Percentiles rank a stretch among this genome's conserved stretches.
phyloP scores from a whole-genome alignment of 2,797 vertebrate species.

The Sternarchorhynchus goeldii region DNA sequence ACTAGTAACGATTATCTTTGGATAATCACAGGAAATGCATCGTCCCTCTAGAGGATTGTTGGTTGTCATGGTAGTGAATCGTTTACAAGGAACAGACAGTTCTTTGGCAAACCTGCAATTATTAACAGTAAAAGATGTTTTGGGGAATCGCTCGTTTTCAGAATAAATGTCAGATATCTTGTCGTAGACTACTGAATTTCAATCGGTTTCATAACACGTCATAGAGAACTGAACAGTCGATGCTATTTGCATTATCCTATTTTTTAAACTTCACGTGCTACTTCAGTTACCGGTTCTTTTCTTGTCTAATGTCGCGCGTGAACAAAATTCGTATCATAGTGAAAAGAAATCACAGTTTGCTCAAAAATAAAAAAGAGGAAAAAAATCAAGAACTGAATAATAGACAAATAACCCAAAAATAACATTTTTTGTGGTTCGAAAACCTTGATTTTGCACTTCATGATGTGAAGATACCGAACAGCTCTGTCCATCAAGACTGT shows the following conservation, averaged over 20 bases:
- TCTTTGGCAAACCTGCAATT: slow-evolving; percentile 8
- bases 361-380: no score
- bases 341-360: no score
- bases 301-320: no score
- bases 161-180: not conserved
- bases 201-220: no score
- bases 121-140: slow-evolving; percentile 10
- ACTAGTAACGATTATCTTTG: not conserved
- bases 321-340: no score
- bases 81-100: slow-evolving; percentile 3
- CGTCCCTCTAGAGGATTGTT: slow-evolving; percentile 27
- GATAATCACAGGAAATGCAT: slow-evolving; percentile 12
- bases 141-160: not conserved
- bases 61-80: slow-evolving; percentile 43
- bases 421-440: slow-evolving; percentile 33
- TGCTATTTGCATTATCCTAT: no score
- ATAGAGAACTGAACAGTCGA: no score
- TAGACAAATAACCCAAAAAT: not conserved
- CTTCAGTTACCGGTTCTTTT: no score
- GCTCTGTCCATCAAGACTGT: not conserved
- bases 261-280: no score
- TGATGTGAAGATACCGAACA: not conserved
- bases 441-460: not conserved
- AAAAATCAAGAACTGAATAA: no score
- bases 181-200: no score